Evolutionary conservation across 1,140 invertebrate genomes (phyloP).

Genomic region (Batillaria attramentaria): DNA sequence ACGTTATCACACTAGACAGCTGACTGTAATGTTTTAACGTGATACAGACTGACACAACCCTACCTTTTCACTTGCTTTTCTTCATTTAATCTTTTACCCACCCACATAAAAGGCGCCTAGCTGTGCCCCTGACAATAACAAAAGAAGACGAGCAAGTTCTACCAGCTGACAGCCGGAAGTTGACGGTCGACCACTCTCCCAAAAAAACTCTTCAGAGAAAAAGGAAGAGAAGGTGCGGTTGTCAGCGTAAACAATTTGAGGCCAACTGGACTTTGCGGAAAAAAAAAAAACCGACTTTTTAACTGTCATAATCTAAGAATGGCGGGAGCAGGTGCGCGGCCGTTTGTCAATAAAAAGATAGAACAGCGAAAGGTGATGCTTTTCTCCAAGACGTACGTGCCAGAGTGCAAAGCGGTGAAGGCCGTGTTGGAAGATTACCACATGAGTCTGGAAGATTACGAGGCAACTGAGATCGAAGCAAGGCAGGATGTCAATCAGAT

Average conservation of each 20-base stretch:
- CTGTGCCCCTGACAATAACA: too few relatives aligned
- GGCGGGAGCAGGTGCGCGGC: conserved; percentile 53
- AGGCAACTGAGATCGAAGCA: conserved; percentile 65
- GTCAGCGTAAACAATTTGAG: conserved; percentile 34
- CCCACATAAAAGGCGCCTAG: too few relatives aligned
- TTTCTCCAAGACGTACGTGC: conserved; percentile 64
- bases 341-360: conserved; percentile 66
- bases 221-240: background rate
- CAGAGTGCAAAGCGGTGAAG: conserved; percentile 56
- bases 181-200: background rate
- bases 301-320: background rate
- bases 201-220: too few relatives aligned
- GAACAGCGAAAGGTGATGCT: conserved; percentile 62
- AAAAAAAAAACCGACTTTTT: too few relatives aligned
- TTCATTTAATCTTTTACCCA: too few relatives aligned
- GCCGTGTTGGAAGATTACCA: conserved; percentile 54
- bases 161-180: background rate
- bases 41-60: too few relatives aligned
- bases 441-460: conserved; percentile 48
- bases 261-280: too few relatives aligned
- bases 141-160: too few relatives aligned
- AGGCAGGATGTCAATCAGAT: conserved; percentile 66
- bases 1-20: too few relatives aligned
- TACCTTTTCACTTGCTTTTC: too few relatives aligned
- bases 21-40: too few relatives aligned